Base-by-base conservation (phyloP, 2,113 vertebrate species). In the Dipodomys stephensi region DNA sequence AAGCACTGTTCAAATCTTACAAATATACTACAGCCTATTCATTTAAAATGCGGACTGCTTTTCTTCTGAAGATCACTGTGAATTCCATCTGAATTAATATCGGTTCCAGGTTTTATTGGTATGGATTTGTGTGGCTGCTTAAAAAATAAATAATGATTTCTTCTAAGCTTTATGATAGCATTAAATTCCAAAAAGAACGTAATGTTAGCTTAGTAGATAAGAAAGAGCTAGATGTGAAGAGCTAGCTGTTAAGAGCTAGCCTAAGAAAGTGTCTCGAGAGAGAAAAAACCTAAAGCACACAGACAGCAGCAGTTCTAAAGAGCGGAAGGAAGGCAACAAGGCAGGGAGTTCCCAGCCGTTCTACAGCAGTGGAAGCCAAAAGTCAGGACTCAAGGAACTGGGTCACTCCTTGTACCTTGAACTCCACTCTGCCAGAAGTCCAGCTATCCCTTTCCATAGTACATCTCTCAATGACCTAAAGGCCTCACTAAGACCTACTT, bases 111-210 rank as follows among this genome's bases (percentile, higher is more conserved):
- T 87, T 88, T 86, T 68, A 86, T 81, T 87, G 64, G 81, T 69
- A 92, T 32, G 77, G 65, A 96, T 32, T 90, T 96, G 23, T 71
- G 30, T 92, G 88, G 67, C 32, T 88, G 93, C 18, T 95, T 94
- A 73, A 96, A 96, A 93, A 93, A 93, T 93, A 95, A 92, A 95
- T 93, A 97, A 30, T 94, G 91, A 81, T 86, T 91, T 88, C 72
- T 96, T 90, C 82, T 83, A 72, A 91, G 76, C 87, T 71, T 91
- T 91, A 94, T 30, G 73, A 18, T 27, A 97, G 35, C 80, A 87
- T 95, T 94, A 97, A 90, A 95, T 89, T 95, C 93, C 91, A 96
- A 97, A 96, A 95, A 1, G 53, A 93, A 53, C n/a, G 23, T 62
- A 94, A 83, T 76, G 39, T 89, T 6, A 11, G 25, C 27, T 89